These are phyloP conservation scores for Masnerella sp. DNA, from an alignment of 2,888 invertebrate genomes.

Conservation along the genomic window DNA sequence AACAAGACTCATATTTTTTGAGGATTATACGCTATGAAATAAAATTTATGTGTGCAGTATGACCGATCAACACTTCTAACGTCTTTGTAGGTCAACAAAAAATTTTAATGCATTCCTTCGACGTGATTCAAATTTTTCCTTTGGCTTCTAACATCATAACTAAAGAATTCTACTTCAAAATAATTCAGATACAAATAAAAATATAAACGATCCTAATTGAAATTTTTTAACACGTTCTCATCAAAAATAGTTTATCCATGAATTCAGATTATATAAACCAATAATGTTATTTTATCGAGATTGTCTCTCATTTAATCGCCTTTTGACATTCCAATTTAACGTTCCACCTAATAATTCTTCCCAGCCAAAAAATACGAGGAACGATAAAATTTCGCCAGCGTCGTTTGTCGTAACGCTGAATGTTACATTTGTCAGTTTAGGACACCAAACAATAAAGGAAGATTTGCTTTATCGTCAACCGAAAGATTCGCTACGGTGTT, in stretches of 20 bases:
- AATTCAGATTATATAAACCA: slow-evolving; percentile 7
- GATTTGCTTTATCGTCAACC: slow-evolving; percentile 58
- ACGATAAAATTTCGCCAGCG: slow-evolving; percentile 34
- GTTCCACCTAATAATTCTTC: slow-evolving; percentile 36
- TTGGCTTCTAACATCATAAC: no score
- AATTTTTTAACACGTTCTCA: no score
- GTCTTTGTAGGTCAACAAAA: slow-evolving; percentile 41
- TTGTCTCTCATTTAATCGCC: slow-evolving; percentile 26
- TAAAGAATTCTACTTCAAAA: no score
- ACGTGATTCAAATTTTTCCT: slow-evolving; percentile 19
- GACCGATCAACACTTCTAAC: slow-evolving; percentile 38
- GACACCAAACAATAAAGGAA: slow-evolving; percentile 55
- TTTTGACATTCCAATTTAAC: slow-evolving; percentile 37
- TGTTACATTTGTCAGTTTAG: slow-evolving; percentile 58
- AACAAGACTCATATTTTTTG: slow-evolving; percentile 32
- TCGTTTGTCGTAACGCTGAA: slow-evolving; percentile 44
- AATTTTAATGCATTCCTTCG: slow-evolving; percentile 25
- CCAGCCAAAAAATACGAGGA: slow-evolving; percentile 44
- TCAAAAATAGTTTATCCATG: not conserved
- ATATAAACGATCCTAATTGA: no score
- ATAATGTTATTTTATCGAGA: slow-evolving; percentile 16
- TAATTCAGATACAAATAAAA: no score
- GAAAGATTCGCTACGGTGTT: slow-evolving; percentile 46
- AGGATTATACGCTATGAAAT: slow-evolving; percentile 40
- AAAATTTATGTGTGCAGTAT: slow-evolving; percentile 41